Base-by-base conservation (phyloP, 1,140 invertebrate genomes). In the Hylyphantes graminicola region DNA sequence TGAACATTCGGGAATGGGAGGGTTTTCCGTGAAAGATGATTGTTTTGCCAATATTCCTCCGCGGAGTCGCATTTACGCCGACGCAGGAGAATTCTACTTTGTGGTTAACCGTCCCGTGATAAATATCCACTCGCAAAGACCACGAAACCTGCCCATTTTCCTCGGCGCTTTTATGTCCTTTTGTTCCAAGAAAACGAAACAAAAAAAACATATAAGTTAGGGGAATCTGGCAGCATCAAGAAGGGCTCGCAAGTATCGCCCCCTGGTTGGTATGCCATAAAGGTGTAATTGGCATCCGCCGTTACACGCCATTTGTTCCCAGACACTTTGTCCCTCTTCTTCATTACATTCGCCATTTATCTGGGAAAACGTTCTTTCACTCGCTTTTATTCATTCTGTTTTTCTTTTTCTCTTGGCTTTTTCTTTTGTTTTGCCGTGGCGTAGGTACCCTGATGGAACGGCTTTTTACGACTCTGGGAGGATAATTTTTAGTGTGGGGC, bases 81-180 rank as follows among this genome's bases (percentile, higher is more conserved):
- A 53, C 17, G 64, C 55, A 50, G 35, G 53, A 61, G 65, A 70
- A 68, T 85, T 85, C 74, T 63, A 76, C 54, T 77, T 72, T 85
- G 82, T 85, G 82, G 82, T 85, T 85, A 85, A 77, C 82, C 82
- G 74, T 67, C 73, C 51, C n/a, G 63, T 85, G 82, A 85, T 85
- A 85, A 85, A 85, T 85, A 64, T 85, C 74, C 82, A 54, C 64
- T 70, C 61, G 70, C 75, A 74, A 83, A 67, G 68, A 81, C 68
- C 79, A 35, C 68, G 80, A 57, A 83, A 67, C 72, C 80, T 55
- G 74, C 80, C 80, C 80, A 83, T 75, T 83, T 75, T 83, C 67
- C 79, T 35, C 65, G 35, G 50, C 80, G 48, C 79, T 81, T 80
- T 65, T 73, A 54, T 73, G 70, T 67, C 64, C 35, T 35, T 35